These are phyloP conservation scores for Thaumatotibia leucotreta DNA, from an alignment of 1,140 invertebrate species.

Conservation along the genomic window DNA sequence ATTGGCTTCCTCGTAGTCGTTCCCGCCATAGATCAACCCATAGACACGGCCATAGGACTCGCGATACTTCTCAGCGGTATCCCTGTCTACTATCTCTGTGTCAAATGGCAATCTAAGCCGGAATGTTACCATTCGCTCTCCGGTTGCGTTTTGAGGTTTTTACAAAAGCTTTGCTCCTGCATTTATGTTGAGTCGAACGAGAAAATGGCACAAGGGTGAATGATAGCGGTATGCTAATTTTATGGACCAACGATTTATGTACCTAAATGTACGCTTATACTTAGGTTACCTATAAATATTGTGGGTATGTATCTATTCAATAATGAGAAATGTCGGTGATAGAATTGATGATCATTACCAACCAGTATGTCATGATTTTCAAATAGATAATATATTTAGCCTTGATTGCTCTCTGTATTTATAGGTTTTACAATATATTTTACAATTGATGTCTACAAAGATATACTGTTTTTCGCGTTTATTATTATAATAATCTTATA, in stretches of 20 bases:
- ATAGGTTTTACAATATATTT: too few relatives aligned
- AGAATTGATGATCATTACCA: too few relatives aligned
- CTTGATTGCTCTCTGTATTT: too few relatives aligned
- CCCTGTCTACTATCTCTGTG: constrained; percentile 93
- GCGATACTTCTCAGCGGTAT: constrained; percentile 91
- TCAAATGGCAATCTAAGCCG: constrained; percentile 90
- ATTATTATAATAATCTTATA: too few relatives aligned
- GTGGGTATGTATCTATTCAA: not conserved
- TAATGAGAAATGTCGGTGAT: not conserved
- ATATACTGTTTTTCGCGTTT: too few relatives aligned
- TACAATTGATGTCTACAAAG: too few relatives aligned
- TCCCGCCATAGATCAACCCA: constrained; percentile 86
- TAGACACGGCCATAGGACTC: constrained; percentile 89
- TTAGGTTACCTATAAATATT: not conserved
- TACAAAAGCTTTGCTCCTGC: constrained; percentile 74
- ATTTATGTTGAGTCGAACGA: constrained; percentile 64
- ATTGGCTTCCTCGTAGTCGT: constrained; percentile 90
- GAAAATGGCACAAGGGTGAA: constrained; percentile 48
- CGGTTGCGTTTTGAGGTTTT: constrained; percentile 56
- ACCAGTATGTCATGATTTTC: too few relatives aligned
- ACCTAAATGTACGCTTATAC: constrained; percentile 6
- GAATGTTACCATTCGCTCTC: constrained; percentile 57
- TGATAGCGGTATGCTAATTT: constrained; percentile 14
- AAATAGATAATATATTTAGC: too few relatives aligned
- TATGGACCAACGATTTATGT: constrained; percentile 25